Evolutionary conservation across 2,797 vertebrate species (phyloP).

Genomic region (Rhyacichthys aspro): DNA sequence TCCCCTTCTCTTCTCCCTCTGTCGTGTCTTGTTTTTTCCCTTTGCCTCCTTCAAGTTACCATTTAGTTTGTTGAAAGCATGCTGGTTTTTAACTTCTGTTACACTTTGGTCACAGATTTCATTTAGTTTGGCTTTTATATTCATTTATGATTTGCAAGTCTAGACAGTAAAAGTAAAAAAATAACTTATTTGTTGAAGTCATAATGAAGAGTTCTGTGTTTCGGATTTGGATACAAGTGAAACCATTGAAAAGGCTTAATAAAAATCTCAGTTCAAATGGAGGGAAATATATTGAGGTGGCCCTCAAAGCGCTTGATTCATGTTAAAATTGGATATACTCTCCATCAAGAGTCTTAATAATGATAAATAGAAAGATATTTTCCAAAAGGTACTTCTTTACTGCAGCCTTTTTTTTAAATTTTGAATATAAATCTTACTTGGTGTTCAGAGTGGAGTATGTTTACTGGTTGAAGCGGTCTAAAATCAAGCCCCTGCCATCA

Average conservation of each 20-base stretch:
- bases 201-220: conserved; percentile 21
- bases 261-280: conserved; percentile 3
- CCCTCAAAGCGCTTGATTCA: too few relatives aligned
- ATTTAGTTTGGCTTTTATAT: conserved; percentile 49
- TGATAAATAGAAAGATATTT: too few relatives aligned
- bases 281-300: too few relatives aligned
- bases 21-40: conserved; percentile 29
- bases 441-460: too few relatives aligned
- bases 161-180: conserved; percentile 21
- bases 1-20: conserved; percentile 18
- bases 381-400: too few relatives aligned
- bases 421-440: too few relatives aligned
- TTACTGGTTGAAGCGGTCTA: background rate
- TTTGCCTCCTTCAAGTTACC: conserved; percentile 26
- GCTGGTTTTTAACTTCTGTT: conserved; percentile 60
- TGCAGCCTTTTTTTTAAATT: too few relatives aligned
- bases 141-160: conserved; percentile 33
- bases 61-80: conserved; percentile 57
- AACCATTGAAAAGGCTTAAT: conserved; percentile 30
- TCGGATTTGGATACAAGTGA: conserved; percentile 12
- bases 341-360: too few relatives aligned
- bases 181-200: conserved; percentile 7
- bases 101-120: conserved; percentile 63
- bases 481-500: conserved; percentile 12
- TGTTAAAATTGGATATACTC: too few relatives aligned